phyloP scores from a whole-genome alignment of 2,888 invertebrate genomes.

The Alcis repandata region DNA sequence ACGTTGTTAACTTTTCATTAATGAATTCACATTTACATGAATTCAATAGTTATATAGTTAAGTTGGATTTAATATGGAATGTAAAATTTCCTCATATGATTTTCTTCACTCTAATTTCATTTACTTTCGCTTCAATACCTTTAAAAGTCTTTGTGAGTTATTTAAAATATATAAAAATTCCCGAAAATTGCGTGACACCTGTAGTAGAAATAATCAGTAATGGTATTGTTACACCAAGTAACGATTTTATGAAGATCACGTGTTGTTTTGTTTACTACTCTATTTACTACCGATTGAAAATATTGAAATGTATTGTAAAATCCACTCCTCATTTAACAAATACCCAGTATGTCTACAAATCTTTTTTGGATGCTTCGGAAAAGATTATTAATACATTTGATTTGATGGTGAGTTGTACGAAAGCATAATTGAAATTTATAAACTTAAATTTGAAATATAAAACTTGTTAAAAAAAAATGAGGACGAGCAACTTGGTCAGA shows the following conservation, averaged over 20 bases:
- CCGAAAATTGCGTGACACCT: not conserved
- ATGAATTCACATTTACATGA: not conserved
- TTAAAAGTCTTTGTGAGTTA: not conserved
- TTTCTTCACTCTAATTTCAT: not conserved
- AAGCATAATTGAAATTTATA: too few species aligned
- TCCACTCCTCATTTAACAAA: not conserved
- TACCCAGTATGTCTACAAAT: not conserved
- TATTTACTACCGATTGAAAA: not conserved
- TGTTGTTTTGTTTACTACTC: not conserved
- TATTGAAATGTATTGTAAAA: not conserved
- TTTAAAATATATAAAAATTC: not conserved
- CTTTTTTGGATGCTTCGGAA: not conserved
- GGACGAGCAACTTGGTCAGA: too few species aligned
- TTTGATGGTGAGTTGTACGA: not conserved
- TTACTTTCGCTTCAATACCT: not conserved
- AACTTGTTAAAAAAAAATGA: too few species aligned
- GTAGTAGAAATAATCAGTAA: not conserved
- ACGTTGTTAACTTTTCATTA: not conserved
- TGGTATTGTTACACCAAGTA: not conserved
- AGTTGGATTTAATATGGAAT: not conserved
- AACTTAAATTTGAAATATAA: too few species aligned
- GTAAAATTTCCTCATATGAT: not conserved
- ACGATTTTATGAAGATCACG: not conserved
- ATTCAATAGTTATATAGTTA: not conserved
- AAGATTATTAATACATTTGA: not conserved